Evolutionary conservation across 2,888 invertebrate species (phyloP).

Genomic region (Synergus laeviventris): DNA sequence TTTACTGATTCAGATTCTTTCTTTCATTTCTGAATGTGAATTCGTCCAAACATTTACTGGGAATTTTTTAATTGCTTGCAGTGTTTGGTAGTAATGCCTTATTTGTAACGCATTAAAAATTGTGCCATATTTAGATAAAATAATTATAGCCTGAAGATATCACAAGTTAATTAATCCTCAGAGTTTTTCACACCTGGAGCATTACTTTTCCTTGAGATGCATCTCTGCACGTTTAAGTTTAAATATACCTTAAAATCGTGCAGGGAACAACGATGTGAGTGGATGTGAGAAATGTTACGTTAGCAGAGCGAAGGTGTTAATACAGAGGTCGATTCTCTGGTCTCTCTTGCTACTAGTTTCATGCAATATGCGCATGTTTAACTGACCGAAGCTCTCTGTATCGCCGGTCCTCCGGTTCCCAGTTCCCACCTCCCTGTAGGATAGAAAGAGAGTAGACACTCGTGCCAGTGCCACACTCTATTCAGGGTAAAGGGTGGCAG

Average conservation of each 20-base stretch:
- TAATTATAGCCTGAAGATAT: neutral
- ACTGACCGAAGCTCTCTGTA: constrained; percentile 63
- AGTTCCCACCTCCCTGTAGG: constrained; percentile 56
- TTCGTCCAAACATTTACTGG: neutral
- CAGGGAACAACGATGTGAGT: constrained; percentile 26
- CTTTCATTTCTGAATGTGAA: neutral
- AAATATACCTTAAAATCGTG: constrained; percentile 11
- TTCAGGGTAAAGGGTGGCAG: constrained; percentile 44
- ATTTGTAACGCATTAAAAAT: no score
- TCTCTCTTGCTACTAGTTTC: constrained; percentile 73
- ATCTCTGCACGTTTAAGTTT: constrained; percentile 1
- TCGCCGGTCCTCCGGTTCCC: constrained; percentile 54
- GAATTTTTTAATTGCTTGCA: no score
- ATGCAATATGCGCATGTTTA: constrained; percentile 76
- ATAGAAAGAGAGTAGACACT: constrained; percentile 45
- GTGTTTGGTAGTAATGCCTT: no score
- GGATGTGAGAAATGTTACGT: constrained; percentile 33
- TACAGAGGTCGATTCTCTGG: constrained; percentile 74
- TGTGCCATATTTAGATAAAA: no score
- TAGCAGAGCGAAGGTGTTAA: constrained; percentile 72
- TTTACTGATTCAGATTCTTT: neutral
- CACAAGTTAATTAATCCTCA: neutral
- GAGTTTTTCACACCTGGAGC: neutral
- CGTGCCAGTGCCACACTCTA: constrained; percentile 48
- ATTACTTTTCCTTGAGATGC: neutral